Evolutionary conservation across 2,888 invertebrate genomes (phyloP).

Genomic region (Synergus japonicus): DNA sequence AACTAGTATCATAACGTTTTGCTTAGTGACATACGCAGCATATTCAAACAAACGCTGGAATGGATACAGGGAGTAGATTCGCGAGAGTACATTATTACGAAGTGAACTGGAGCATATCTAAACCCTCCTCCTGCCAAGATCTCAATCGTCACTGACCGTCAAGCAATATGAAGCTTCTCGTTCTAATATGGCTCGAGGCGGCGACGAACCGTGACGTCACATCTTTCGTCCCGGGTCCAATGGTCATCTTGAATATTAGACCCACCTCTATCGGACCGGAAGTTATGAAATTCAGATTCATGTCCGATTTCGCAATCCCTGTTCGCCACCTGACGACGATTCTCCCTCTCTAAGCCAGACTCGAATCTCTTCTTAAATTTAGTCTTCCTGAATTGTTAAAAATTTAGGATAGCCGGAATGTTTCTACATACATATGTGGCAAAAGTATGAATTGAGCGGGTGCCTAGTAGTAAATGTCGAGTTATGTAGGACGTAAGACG

Average conservation of each 20-base stretch:
- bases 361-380: too few relatives aligned
- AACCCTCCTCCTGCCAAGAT: slow-evolving; percentile 59
- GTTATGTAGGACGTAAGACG: not conserved
- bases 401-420: too few relatives aligned
- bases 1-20: slow-evolving; percentile 35
- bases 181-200: slow-evolving; percentile 76
- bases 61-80: slow-evolving; percentile 41
- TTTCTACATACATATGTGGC: too few relatives aligned
- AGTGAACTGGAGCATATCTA: slow-evolving; percentile 68
- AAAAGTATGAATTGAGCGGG: too few relatives aligned
- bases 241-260: slow-evolving; percentile 77
- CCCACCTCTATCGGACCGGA: slow-evolving; percentile 73
- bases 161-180: slow-evolving; percentile 75
- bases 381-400: too few relatives aligned
- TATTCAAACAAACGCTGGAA: slow-evolving; percentile 26
- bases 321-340: slow-evolving; percentile 46
- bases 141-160: slow-evolving; percentile 56
- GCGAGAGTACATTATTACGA: slow-evolving; percentile 70
- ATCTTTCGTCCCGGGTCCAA: slow-evolving; percentile 70
- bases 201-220: slow-evolving; percentile 77
- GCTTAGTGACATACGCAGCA: slow-evolving; percentile 32
- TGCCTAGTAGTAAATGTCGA: not conserved
- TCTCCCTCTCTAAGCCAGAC: not conserved
- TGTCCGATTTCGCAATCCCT: slow-evolving; percentile 62
- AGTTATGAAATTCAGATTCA: slow-evolving; percentile 76